These are phyloP conservation scores for Cataglyphis rosenhaueri DNA, from an alignment of 2,888 invertebrate species.

Conservation along the genomic window DNA sequence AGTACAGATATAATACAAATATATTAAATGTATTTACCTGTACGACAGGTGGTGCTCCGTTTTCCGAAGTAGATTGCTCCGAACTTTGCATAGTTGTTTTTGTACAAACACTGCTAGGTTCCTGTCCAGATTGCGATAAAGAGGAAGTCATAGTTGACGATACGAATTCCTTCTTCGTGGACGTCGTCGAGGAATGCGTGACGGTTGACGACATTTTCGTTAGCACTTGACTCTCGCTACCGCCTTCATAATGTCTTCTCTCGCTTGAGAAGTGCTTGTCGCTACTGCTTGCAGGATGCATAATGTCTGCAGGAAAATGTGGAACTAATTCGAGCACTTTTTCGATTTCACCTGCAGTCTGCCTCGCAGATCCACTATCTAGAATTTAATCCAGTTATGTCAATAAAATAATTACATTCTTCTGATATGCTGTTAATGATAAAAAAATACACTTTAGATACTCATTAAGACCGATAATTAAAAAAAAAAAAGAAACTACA, in stretches of 20 bases:
- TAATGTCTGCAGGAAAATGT: slow-evolving; percentile 78
- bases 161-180: slow-evolving; percentile 82
- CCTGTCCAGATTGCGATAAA: slow-evolving; percentile 72
- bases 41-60: slow-evolving; percentile 82
- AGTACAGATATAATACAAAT: background rate
- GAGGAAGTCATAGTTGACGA: slow-evolving; percentile 81
- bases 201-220: slow-evolving; percentile 83
- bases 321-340: slow-evolving; percentile 73
- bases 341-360: slow-evolving; percentile 49
- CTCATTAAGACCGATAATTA: background rate
- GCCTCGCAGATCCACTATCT: slow-evolving; percentile 77
- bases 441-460: background rate
- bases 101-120: slow-evolving; percentile 77
- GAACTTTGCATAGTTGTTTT: slow-evolving; percentile 81
- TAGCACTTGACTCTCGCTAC: slow-evolving; percentile 72
- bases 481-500: background rate
- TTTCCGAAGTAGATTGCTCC: slow-evolving; percentile 79
- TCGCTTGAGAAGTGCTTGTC: slow-evolving; percentile 83
- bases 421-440: slow-evolving; percentile 52
- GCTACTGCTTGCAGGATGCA: slow-evolving; percentile 83
- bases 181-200: slow-evolving; percentile 82
- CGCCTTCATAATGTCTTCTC: slow-evolving; percentile 76
- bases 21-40: slow-evolving; percentile 75
- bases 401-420: slow-evolving; percentile 79
- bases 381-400: slow-evolving; percentile 79